These are phyloP conservation scores for Peucedramus taeniatus DNA, from an alignment of 2,113 vertebrate species.

Conservation along the genomic window DNA sequence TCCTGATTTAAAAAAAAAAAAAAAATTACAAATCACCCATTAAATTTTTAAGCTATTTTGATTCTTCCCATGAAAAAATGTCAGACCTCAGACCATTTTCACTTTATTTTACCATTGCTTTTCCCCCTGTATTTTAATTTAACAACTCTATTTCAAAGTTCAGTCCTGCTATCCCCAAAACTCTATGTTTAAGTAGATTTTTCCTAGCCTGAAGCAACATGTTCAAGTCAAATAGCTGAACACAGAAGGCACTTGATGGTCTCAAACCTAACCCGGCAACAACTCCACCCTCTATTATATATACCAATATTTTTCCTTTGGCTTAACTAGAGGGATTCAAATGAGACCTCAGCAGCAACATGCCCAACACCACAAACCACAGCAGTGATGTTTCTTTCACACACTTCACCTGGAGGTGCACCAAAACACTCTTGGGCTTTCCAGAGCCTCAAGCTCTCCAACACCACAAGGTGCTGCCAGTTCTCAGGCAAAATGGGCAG, in stretches of 20 bases:
- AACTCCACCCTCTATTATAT: neutral
- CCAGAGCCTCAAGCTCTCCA: neutral
- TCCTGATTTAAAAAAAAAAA: neutral
- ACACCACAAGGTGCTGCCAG: rapidly evolving
- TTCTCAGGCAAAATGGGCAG: rapidly evolving
- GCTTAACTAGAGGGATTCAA: neutral
- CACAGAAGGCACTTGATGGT: neutral
- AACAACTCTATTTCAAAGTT: neutral
- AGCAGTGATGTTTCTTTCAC: neutral
- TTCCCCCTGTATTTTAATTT: neutral
- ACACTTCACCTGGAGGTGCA: neutral
- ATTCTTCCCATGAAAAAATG: neutral
- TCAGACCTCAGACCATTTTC: neutral
- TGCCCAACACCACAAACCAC: neutral
- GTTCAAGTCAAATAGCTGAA: neutral
- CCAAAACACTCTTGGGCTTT: neutral
- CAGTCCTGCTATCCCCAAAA: neutral
- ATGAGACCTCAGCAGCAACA: neutral
- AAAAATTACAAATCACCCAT: neutral
- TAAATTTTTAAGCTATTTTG: neutral
- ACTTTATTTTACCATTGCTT: neutral
- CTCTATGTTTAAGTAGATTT: neutral
- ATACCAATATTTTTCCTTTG: neutral
- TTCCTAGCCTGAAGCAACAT: neutral
- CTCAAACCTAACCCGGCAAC: neutral